Percentiles rank a stretch among this genome's conserved stretches.
These are phyloP conservation scores for Bombus terrestris DNA, from an alignment of 1,140 invertebrate species.

Conservation along the genomic window DNA sequence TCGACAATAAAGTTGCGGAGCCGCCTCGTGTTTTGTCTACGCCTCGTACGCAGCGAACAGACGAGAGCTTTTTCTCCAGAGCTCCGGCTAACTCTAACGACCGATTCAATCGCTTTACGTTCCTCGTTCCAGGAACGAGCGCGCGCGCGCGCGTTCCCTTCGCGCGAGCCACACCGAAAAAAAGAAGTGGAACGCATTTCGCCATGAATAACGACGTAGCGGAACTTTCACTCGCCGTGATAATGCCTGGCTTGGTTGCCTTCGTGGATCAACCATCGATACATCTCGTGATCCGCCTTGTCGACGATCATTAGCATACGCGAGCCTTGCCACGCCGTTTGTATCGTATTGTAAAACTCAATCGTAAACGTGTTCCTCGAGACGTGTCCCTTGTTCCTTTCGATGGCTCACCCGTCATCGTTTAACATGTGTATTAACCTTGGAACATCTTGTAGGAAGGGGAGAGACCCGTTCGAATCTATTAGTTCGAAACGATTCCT, in stretches of 20 bases:
- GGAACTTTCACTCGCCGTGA: slow-evolving; percentile 40
- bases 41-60: not conserved
- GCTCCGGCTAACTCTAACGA: not conserved
- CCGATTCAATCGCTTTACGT: slow-evolving; percentile 25
- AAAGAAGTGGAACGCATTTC: slow-evolving; percentile 46
- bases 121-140: not conserved
- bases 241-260: not conserved
- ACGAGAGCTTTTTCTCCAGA: slow-evolving; percentile 14
- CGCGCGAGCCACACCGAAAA: slow-evolving; percentile 11
- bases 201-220: slow-evolving; percentile 41
- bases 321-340: not conserved
- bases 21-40: slow-evolving; percentile 35
- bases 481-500: too few relatives aligned
- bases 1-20: slow-evolving; percentile 10
- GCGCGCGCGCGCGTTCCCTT: too few relatives aligned
- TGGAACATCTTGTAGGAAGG: too few relatives aligned
- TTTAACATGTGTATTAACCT: too few relatives aligned
- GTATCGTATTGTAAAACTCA: not conserved
- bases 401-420: not conserved
- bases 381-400: too few relatives aligned
- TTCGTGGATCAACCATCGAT: slow-evolving; percentile 16
- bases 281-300: slow-evolving; percentile 13
- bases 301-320: slow-evolving; percentile 9
- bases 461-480: too few relatives aligned
- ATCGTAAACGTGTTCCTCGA: not conserved